Evolutionary conservation across 2,797 vertebrate genomes (phyloP).

Genomic region (Paedocypris micromegethes): DNA sequence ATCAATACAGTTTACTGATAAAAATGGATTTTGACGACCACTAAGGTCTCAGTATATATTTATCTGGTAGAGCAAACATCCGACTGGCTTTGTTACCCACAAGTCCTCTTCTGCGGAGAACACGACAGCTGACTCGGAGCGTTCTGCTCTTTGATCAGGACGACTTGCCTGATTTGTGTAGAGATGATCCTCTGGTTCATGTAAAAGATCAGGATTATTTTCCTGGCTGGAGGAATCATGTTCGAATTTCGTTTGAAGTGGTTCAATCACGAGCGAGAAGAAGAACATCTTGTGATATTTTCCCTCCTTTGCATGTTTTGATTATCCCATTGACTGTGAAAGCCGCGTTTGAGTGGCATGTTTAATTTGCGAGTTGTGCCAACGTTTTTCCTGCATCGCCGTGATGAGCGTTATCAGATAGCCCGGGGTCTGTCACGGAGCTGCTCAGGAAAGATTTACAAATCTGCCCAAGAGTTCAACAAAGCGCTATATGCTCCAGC

Average conservation of each 20-base stretch:
- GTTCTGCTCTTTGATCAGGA: slow-evolving; percentile 71
- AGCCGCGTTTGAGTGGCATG: slow-evolving; percentile 26
- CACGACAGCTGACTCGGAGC: slow-evolving; percentile 50
- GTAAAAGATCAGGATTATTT: slow-evolving; percentile 73
- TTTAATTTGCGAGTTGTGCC: slow-evolving; percentile 37
- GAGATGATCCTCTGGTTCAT: slow-evolving; percentile 71
- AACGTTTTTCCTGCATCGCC: slow-evolving; percentile 12
- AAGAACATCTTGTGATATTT: slow-evolving; percentile 53
- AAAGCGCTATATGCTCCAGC: background rate
- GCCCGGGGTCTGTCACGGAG: slow-evolving; percentile 11
- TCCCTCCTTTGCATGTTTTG: slow-evolving; percentile 26
- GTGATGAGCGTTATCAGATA: slow-evolving; percentile 29
- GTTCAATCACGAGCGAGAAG: slow-evolving; percentile 62
- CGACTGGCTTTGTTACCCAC: slow-evolving; percentile 44
- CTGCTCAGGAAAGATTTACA: background rate
- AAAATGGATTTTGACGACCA: background rate
- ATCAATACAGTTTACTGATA: background rate
- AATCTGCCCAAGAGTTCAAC: slow-evolving; percentile 9
- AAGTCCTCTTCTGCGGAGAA: slow-evolving; percentile 42
- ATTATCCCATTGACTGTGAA: slow-evolving; percentile 29
- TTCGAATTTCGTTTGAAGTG: slow-evolving; percentile 65
- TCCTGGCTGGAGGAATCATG: slow-evolving; percentile 59
- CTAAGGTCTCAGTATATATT: background rate
- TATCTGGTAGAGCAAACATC: slow-evolving; percentile 1
- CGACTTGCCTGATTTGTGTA: slow-evolving; percentile 67